Evolutionary conservation across 2,888 invertebrate genomes (phyloP).

Genomic region (Rhingia rostrata): DNA sequence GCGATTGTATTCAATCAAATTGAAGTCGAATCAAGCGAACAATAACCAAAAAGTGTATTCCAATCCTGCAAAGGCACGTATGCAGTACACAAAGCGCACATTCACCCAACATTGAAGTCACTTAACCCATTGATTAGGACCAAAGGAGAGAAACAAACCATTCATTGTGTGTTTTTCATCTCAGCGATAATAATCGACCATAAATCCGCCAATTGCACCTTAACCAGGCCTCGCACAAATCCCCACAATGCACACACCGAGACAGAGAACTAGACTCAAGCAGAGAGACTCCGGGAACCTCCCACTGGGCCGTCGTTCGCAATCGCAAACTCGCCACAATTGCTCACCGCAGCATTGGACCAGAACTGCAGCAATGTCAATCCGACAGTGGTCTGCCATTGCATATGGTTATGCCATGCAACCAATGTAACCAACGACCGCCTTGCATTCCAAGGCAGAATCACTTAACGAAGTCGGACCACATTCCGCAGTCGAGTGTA

Average conservation of each 20-base stretch:
- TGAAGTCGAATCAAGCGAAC: no score
- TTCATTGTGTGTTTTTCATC: slow-evolving; percentile 64
- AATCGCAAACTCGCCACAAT: slow-evolving; percentile 50
- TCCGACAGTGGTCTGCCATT: slow-evolving; percentile 36
- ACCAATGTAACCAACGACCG: slow-evolving; percentile 58
- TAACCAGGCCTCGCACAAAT: slow-evolving; percentile 37
- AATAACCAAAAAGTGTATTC: no score
- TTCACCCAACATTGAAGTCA: slow-evolving; percentile 65
- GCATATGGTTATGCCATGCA: slow-evolving; percentile 40
- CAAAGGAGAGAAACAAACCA: slow-evolving; percentile 54
- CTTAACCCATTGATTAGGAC: slow-evolving; percentile 68
- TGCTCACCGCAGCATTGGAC: slow-evolving; percentile 58
- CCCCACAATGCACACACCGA: slow-evolving; percentile 29
- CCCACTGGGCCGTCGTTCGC: slow-evolving; percentile 66
- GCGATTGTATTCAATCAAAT: no score
- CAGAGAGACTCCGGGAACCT: slow-evolving; percentile 55
- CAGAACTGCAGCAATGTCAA: slow-evolving; percentile 49
- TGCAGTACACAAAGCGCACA: slow-evolving; percentile 51
- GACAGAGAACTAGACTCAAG: slow-evolving; percentile 5
- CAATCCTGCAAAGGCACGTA: background rate
- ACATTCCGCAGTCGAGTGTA: slow-evolving; percentile 30
- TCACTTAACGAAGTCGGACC: slow-evolving; percentile 60
- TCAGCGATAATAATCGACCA: slow-evolving; percentile 49
- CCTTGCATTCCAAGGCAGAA: slow-evolving; percentile 54
- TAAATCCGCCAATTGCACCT: slow-evolving; percentile 60